These are phyloP conservation scores for Discoglossus pictus DNA, from an alignment of 2,797 vertebrate genomes.

Conservation along the genomic window DNA sequence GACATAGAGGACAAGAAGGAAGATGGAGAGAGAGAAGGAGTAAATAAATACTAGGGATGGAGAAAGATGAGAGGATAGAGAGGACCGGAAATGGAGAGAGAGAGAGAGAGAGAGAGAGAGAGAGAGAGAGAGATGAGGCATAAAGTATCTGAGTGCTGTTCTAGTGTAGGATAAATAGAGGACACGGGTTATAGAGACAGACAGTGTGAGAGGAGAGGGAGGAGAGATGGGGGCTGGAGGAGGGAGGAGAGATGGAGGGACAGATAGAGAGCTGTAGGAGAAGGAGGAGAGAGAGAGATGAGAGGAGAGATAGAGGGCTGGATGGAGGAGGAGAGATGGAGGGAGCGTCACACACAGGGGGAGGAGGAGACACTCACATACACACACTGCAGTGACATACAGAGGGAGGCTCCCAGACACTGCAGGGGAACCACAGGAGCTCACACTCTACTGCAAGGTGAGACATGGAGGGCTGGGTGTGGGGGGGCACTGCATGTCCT, in stretches of 20 bases:
- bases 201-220: too few species aligned
- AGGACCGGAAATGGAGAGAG: too few species aligned
- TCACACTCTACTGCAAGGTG: constrained; percentile 44
- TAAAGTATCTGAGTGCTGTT: too few species aligned
- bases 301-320: background rate
- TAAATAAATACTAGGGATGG: too few species aligned
- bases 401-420: constrained; percentile 48
- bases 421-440: constrained; percentile 47
- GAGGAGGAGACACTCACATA: constrained; percentile 32
- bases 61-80: too few species aligned
- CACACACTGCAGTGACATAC: constrained; percentile 49
- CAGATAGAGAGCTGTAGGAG: background rate
- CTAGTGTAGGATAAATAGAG: too few species aligned
- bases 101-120: too few species aligned
- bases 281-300: background rate
- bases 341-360: constrained; percentile 31
- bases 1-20: too few species aligned
- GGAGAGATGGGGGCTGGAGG: background rate
- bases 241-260: background rate
- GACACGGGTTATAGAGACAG: background rate
- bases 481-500: background rate
- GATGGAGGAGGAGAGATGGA: constrained; percentile 28
- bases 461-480: background rate
- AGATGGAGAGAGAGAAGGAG: too few species aligned
- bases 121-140: too few species aligned